Base-by-base conservation (phyloP, 2,888 invertebrate genomes). In the Drepanosiphum platanoidis region DNA sequence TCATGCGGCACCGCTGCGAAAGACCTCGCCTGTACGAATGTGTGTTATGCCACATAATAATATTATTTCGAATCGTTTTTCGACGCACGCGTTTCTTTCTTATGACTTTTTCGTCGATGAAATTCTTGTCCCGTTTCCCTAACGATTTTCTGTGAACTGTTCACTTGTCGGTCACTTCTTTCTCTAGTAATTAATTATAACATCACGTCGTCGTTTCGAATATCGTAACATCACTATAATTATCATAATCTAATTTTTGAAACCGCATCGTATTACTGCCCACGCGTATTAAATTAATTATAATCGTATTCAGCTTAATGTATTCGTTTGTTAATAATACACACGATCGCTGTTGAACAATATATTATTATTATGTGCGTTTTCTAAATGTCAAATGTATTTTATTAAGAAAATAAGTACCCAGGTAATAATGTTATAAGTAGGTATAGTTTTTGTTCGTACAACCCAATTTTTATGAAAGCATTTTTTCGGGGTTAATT, bases 371-470 rank as follows among this genome's bases (percentile, higher is more conserved):
- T 64, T 66, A 36, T 0, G 30, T n/a, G n/a, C n/a, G n/a, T n/a
- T n/a, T n/a, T n/a, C n/a, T n/a, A 77, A 77, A 77, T 77, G 58
- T 77, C 77, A 77, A 61, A 15, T 34, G 9, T n/a, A n/a, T 77
- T 77, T 61, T 11, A 30, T 52, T 32, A n/a, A 32, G 15, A 52
- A 0, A 18, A 52, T 52, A 18, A n/a, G n/a, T n/a, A n/a, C n/a
- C n/a, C n/a, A n/a, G n/a, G n/a, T n/a, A n/a, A n/a, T n/a, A n/a
- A n/a, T n/a, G n/a, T n/a, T n/a, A n/a, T n/a, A n/a, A n/a, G n/a
- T n/a, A n/a, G n/a, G n/a, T n/a, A n/a, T n/a, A n/a, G n/a, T n/a
- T n/a, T 30, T 32, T 22, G 3, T n/a, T 42, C 22, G 46, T 42
- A 52, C 52, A 32, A 70, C 5, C 22, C 34, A 7, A 15, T 71